Conservation (phyloP, 2,113 vertebrate species). For the Gadus macrocephalus region DNA sequence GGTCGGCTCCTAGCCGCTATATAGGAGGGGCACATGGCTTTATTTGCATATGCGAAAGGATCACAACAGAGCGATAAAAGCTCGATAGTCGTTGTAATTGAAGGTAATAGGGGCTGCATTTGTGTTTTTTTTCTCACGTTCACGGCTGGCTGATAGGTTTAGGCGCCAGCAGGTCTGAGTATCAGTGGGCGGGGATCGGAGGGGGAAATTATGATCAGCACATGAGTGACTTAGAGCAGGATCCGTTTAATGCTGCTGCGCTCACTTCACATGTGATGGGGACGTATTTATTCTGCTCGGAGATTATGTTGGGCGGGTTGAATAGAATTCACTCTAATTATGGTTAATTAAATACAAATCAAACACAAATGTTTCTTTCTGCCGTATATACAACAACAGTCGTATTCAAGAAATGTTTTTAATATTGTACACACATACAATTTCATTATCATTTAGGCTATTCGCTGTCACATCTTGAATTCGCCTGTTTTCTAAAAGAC, state of each 20-base stretch:
- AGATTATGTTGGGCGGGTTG: no score
- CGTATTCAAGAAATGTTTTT: no score
- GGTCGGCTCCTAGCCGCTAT: conserved; percentile 16
- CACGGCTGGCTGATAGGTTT: conserved; percentile 37
- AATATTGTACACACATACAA: no score
- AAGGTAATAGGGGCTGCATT: conserved; percentile 62
- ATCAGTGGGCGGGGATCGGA: conserved; percentile 50
- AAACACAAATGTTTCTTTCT: no score
- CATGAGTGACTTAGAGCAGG: conserved; percentile 12
- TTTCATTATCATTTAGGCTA: no score
- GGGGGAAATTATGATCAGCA: conserved; percentile 5
- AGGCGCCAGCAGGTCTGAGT: conserved; percentile 71
- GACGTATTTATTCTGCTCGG: no score
- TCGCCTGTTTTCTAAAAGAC: no score
- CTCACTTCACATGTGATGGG: conserved; percentile 7
- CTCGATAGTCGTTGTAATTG: conserved; percentile 68
- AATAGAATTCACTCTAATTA: no score
- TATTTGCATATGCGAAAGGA: conserved; percentile 71
- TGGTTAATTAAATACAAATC: no score
- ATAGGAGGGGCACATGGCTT: conserved; percentile 44
- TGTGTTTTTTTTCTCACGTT: conserved; percentile 63
- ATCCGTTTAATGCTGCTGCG: conserved; percentile 7
- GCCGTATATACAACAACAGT: no score
- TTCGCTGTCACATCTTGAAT: no score
- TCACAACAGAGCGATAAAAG: conserved; percentile 64